Base-by-base conservation (phyloP, 2,113 vertebrate genomes). In the Phainopepla nitens region DNA sequence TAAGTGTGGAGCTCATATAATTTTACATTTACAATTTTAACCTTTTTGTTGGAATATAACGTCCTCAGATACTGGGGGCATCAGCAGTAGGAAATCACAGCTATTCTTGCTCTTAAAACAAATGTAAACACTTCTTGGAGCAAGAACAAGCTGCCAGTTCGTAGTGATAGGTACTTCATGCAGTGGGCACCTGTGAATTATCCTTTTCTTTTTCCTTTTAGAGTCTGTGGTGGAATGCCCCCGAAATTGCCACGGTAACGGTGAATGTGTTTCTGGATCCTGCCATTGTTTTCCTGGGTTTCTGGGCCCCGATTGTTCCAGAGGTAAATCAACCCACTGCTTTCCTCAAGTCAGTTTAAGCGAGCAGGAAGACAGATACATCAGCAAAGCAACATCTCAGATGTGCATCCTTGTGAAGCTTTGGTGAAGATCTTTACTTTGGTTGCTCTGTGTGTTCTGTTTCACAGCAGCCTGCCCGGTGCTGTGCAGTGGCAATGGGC, bases 231-330 rank as follows among this genome's bases (percentile, higher is more conserved):
- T 99, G 78, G 99, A 99, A 97, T 99, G 99, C 95, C 98, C 99
- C 76, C 98, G 99, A 92, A 99, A 99, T 98, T 99, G 99, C 95
- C 99, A 99, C 93, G 99, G 99, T 78, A 99, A 99, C 75, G 99
- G 99, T 33, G 99, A 99, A 97, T 99, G 99, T 79, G 98, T 99
- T 91, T 99, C 99, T 60, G 99, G 99, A 96, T 98, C 99, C 33
- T 99, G 99, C 94, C 99, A 99, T 97, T 99, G 99, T 98, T 99
- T 99, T 94, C 98, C 99, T 47, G 99, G 99, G 80, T 99, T 99
- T 98, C 98, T 99, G 65, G 99, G 99, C 88, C 99, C 99, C 0
- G 99, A 99, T 97, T 99, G 99, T 96, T 99, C 99, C 1, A 98
- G 99, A 99, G 99, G 99, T 99, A 98, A 95, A 96, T 56, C 33